phyloP scores from a whole-genome alignment of 2,113 vertebrate species.

The Empidonax alnorum region DNA sequence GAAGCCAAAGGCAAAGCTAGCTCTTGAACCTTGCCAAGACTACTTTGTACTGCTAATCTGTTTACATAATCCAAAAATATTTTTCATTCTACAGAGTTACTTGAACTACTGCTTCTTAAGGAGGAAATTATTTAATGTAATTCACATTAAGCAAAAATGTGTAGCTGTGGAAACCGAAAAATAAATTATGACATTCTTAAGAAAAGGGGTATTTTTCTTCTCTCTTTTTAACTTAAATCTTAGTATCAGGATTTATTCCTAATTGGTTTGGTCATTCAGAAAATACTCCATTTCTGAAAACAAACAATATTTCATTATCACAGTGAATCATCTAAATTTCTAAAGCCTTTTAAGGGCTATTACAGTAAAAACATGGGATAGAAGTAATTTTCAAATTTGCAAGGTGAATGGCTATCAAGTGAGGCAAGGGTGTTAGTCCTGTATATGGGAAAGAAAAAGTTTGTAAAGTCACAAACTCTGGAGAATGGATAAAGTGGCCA shows the following conservation, averaged over 20 bases:
- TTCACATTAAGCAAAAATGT: background rate
- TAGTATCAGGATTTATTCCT: background rate
- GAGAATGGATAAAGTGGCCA: rapidly evolving
- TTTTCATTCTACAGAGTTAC: background rate
- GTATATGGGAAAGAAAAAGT: background rate
- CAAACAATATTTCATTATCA: background rate
- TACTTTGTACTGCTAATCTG: background rate
- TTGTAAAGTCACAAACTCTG: background rate
- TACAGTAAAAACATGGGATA: background rate
- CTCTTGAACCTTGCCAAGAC: background rate
- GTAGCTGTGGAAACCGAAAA: background rate
- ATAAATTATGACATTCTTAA: background rate
- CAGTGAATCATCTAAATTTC: background rate
- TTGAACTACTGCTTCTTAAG: background rate
- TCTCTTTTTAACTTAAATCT: background rate
- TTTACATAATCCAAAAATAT: background rate
- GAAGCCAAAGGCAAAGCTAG: background rate
- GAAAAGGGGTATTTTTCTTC: background rate
- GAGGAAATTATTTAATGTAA: background rate
- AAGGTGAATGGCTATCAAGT: background rate
- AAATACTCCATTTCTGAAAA: background rate
- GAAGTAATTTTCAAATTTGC: background rate
- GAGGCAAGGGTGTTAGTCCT: background rate
- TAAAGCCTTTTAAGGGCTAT: background rate
- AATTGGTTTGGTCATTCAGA: background rate